phyloP scores from a whole-genome alignment of 2,888 invertebrate genomes.

The Dryobota labecula region DNA sequence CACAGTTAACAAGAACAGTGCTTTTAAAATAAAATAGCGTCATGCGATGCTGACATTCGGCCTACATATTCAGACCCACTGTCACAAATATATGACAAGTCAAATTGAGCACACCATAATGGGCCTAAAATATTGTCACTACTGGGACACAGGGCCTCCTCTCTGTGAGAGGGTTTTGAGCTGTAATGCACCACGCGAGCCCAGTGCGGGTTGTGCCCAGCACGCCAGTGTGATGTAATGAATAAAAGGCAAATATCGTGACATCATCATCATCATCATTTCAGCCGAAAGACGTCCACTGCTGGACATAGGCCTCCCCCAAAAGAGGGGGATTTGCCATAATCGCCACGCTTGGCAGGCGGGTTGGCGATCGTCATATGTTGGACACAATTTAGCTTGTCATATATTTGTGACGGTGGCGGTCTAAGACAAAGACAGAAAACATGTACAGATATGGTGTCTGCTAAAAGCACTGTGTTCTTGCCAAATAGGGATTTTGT shows the following conservation, averaged over 20 bases:
- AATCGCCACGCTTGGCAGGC: too few relatives aligned
- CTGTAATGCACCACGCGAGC: too few relatives aligned
- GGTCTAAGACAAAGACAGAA: background rate
- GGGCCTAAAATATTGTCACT: too few relatives aligned
- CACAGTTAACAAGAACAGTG: slow-evolving; percentile 39
- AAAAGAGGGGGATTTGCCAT: too few relatives aligned
- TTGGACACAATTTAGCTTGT: background rate
- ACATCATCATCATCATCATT: too few relatives aligned
- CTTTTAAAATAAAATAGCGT: slow-evolving; percentile 30
- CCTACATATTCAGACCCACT: background rate
- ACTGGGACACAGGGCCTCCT: background rate
- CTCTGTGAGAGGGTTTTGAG: background rate
- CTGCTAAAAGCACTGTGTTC: slow-evolving; percentile 58
- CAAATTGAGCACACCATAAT: slow-evolving; percentile 1
- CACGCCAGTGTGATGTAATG: background rate
- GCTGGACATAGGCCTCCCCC: too few relatives aligned
- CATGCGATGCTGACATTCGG: slow-evolving; percentile 17
- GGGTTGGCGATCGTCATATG: background rate
- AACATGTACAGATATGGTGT: slow-evolving; percentile 23
- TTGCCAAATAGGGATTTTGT: slow-evolving; percentile 51
- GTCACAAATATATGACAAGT: slow-evolving; percentile 20
- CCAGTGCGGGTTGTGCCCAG: background rate
- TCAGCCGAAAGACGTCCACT: too few relatives aligned
- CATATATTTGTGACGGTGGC: slow-evolving; percentile 16
- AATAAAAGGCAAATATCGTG: background rate